A percentile compares a stretch with the other conserved stretches of the same genome.
phyloP scores from a whole-genome alignment of 2,113 vertebrate genomes.

The Leptobrachium leishanense region DNA sequence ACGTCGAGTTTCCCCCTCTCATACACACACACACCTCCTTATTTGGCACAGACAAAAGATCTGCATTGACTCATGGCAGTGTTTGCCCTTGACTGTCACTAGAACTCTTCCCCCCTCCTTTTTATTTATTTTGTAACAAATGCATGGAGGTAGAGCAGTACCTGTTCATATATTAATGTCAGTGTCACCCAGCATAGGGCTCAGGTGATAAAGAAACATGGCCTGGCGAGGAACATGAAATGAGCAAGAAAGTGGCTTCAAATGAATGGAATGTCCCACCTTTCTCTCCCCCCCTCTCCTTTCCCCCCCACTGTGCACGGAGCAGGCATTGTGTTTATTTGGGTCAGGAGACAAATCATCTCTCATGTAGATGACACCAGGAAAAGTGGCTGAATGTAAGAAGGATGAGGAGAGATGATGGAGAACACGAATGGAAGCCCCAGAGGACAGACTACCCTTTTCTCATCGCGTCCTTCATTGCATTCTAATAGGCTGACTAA shows the following conservation, averaged over 20 bases:
- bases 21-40: constrained; percentile 56
- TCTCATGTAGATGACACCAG: constrained; percentile 94
- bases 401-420: constrained; percentile 96
- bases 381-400: constrained; percentile 90
- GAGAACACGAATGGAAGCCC: constrained; percentile 85
- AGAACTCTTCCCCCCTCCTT: constrained; percentile 42
- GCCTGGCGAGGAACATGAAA: constrained; percentile 71
- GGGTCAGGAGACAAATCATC: constrained; percentile 95
- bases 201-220: constrained; percentile 77
- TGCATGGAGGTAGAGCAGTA: constrained; percentile 75
- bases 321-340: constrained; percentile 93
- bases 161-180: constrained; percentile 86
- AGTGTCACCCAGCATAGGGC: constrained; percentile 79
- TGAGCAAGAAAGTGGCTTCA: constrained; percentile 77
- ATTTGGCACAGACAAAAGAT: constrained; percentile 65
- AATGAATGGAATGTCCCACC: constrained; percentile 79
- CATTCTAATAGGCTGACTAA: constrained; percentile 98
- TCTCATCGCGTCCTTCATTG: constrained; percentile 87
- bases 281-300: constrained; percentile 54
- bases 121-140: constrained; percentile 20
- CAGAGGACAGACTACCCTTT: constrained; percentile 85
- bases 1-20: not conserved
- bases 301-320: constrained; percentile 67
- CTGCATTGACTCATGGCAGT: constrained; percentile 62
- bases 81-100: constrained; percentile 82